Conservation (phyloP, 2,888 invertebrate species). For the Phrixothrix hirtus region DNA sequence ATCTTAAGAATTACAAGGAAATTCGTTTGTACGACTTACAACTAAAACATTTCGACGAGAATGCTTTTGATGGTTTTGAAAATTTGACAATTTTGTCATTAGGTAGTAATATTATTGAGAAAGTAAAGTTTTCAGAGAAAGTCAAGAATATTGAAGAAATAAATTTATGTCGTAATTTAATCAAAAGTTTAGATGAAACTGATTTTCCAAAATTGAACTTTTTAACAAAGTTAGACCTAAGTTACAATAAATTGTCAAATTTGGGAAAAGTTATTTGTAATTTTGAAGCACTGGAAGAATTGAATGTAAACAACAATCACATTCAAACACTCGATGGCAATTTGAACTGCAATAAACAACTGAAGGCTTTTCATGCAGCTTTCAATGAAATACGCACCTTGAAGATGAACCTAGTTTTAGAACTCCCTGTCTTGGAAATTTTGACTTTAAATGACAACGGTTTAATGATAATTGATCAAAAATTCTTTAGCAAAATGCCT, state of each 20-base stretch:
- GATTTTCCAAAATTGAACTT: slow-evolving; percentile 3
- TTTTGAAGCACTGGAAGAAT: slow-evolving; percentile 7
- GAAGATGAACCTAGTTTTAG: background rate
- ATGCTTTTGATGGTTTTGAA: background rate
- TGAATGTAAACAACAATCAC: no score
- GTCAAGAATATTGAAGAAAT: no score
- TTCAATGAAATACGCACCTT: background rate
- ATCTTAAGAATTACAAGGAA: background rate
- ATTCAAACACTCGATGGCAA: background rate
- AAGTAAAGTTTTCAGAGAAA: no score
- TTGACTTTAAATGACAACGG: background rate
- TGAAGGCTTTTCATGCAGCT: background rate
- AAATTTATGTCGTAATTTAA: no score
- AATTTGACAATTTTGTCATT: no score
- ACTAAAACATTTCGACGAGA: background rate
- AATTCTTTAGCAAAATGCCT: background rate
- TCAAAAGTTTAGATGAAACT: no score
- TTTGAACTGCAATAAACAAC: slow-evolving; percentile 1
- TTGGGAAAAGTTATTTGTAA: slow-evolving; percentile 2
- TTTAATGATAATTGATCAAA: background rate
- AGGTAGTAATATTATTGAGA: no score
- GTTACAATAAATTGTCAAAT: background rate
- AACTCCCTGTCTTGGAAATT: background rate
- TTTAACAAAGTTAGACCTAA: slow-evolving; percentile 1
- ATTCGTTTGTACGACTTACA: background rate